These are phyloP conservation scores for Orthosia incerta DNA, from an alignment of 2,888 invertebrate genomes.

Conservation along the genomic window DNA sequence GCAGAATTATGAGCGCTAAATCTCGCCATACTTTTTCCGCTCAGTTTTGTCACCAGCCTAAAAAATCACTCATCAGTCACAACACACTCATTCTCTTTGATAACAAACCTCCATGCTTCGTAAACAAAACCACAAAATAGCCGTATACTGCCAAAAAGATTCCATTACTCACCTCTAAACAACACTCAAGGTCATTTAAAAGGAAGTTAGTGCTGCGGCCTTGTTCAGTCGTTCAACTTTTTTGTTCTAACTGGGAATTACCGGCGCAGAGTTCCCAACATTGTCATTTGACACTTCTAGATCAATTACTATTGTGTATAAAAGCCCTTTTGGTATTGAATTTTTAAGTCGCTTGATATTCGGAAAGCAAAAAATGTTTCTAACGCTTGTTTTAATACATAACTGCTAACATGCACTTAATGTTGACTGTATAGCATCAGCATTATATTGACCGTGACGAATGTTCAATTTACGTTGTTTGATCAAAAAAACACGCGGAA, in stretches of 20 bases:
- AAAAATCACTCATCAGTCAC: background rate
- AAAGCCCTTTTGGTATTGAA: background rate
- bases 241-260: slow-evolving; percentile 58
- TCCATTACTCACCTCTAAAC: slow-evolving; percentile 59
- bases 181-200: slow-evolving; percentile 67
- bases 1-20: no score
- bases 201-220: slow-evolving; percentile 72
- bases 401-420: slow-evolving; percentile 1
- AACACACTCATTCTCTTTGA: slow-evolving; percentile 14
- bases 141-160: slow-evolving; percentile 32
- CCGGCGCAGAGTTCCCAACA: slow-evolving; percentile 22
- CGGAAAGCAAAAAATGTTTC: background rate
- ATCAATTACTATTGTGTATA: slow-evolving; percentile 29
- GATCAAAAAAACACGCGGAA: background rate
- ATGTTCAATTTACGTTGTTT: background rate
- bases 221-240: slow-evolving; percentile 74
- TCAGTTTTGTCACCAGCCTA: background rate
- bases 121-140: slow-evolving; percentile 7
- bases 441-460: background rate
- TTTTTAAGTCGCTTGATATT: background rate
- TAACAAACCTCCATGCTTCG: slow-evolving; percentile 19
- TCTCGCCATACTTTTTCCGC: background rate
- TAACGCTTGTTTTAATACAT: background rate
- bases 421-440: background rate
- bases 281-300: slow-evolving; percentile 32